phyloP scores from a whole-genome alignment of 1,140 invertebrate genomes.

The Condylostylus longicornis region DNA sequence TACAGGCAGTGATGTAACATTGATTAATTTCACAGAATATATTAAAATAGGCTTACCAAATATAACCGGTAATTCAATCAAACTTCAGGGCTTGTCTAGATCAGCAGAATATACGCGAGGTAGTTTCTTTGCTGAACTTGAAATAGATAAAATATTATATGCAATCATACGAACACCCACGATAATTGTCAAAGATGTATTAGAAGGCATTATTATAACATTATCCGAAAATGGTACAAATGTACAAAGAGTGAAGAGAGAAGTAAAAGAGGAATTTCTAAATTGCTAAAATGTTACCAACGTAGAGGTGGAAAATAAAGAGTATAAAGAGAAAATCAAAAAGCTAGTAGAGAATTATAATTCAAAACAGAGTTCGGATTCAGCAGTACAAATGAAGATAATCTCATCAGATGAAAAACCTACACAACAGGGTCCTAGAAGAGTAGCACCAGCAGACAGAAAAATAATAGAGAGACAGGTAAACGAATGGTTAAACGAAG shows the following conservation, averaged over 20 bases:
- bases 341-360: background rate
- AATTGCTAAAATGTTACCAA: background rate
- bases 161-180: no score
- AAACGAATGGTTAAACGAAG: slow-evolving; percentile 6
- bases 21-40: no score
- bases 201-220: slow-evolving; percentile 1
- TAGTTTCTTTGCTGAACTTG: no score
- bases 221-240: no score
- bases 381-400: slow-evolving; percentile 6
- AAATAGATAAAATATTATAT: no score
- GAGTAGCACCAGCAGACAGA: slow-evolving; percentile 5
- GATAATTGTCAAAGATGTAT: background rate
- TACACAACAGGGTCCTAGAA: slow-evolving; percentile 15
- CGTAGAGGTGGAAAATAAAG: background rate
- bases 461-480: slow-evolving; percentile 7
- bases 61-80: no score
- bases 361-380: background rate
- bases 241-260: background rate
- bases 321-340: no score
- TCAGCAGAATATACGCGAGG: no score
- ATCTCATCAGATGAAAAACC: slow-evolving; percentile 11
- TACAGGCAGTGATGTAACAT: no score
- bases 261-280: background rate
- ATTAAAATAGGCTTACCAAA: no score
- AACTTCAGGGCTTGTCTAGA: no score